Percentiles rank a stretch among this genome's conserved stretches.
These are phyloP conservation scores for Pinna nobilis DNA, from an alignment of 1,140 invertebrate genomes.

Conservation along the genomic window DNA sequence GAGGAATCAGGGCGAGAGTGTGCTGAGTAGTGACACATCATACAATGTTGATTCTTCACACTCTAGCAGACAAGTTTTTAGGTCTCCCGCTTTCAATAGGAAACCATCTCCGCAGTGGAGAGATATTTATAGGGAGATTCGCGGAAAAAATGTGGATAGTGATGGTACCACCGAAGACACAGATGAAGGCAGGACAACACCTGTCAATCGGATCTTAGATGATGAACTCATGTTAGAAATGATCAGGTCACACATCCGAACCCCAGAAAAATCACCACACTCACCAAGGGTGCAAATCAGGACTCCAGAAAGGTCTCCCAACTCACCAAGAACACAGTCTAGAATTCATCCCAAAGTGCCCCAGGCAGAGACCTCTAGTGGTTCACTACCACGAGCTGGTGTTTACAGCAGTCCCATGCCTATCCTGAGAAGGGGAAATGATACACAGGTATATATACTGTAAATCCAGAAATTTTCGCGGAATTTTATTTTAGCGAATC, in stretches of 20 bases:
- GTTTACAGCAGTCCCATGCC: constrained; percentile 66
- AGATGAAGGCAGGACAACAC: constrained; percentile 9
- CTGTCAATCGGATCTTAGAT: constrained; percentile 30
- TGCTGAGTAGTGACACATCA: constrained; percentile 12
- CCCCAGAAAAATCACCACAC: no score
- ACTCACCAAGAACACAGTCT: constrained; percentile 19
- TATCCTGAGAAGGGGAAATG: constrained; percentile 36
- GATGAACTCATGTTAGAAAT: constrained; percentile 8
- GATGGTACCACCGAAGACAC: constrained; percentile 19
- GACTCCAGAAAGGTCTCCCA: neutral
- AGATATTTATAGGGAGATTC: constrained; percentile 32
- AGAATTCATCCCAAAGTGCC: neutral
- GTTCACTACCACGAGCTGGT: constrained; percentile 50
- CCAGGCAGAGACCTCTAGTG: neutral
- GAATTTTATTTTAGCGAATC: neutral
- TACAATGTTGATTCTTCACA: constrained; percentile 5
- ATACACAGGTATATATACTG: neutral
- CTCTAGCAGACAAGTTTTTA: neutral
- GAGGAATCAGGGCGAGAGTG: neutral
- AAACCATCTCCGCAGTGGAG: constrained; percentile 28
- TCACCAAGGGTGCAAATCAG: neutral
- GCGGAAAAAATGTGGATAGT: constrained; percentile 23
- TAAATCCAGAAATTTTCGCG: neutral
- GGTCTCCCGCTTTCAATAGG: neutral
- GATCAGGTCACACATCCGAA: neutral